phyloP scores from a whole-genome alignment of 2,888 invertebrate species.

The Lysandra coridon region DNA sequence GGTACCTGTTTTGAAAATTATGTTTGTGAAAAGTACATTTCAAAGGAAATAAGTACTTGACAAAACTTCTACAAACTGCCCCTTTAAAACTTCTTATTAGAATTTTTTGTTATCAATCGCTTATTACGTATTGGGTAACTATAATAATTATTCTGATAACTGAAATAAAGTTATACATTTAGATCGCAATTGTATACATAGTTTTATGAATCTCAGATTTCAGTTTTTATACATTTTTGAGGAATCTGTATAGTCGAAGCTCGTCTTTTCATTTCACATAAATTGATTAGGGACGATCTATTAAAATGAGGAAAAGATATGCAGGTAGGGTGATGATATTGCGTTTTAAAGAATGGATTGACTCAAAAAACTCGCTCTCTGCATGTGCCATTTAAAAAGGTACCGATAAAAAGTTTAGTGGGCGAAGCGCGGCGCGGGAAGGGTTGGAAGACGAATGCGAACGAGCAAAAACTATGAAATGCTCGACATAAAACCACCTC shows the following conservation, averaged over 20 bases:
- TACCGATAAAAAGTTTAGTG: conserved; percentile 66
- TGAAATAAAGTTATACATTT: background rate
- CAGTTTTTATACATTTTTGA: conserved; percentile 25
- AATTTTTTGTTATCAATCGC: background rate
- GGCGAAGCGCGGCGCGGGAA: conserved; percentile 73
- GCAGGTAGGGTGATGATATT: conserved; percentile 77
- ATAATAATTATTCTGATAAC: background rate
- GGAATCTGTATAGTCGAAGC: conserved; percentile 33
- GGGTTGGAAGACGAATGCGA: conserved; percentile 71
- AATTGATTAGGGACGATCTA: conserved; percentile 74
- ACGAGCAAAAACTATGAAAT: conserved; percentile 66
- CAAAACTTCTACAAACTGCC: too few relatives aligned
- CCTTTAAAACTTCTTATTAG: background rate
- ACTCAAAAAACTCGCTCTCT: conserved; percentile 67
- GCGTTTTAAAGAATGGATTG: conserved; percentile 70
- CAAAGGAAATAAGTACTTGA: too few relatives aligned
- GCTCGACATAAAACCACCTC: conserved; percentile 50
- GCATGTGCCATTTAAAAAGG: conserved; percentile 80
- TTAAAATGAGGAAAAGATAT: conserved; percentile 66
- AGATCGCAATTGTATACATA: background rate
- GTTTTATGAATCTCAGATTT: background rate
- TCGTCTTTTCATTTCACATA: conserved; percentile 43
- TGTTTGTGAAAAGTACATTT: background rate
- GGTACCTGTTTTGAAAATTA: background rate
- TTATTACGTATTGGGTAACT: background rate